Evolutionary conservation across 2,888 invertebrate genomes (phyloP).

Genomic region (Tillus elongatus): DNA sequence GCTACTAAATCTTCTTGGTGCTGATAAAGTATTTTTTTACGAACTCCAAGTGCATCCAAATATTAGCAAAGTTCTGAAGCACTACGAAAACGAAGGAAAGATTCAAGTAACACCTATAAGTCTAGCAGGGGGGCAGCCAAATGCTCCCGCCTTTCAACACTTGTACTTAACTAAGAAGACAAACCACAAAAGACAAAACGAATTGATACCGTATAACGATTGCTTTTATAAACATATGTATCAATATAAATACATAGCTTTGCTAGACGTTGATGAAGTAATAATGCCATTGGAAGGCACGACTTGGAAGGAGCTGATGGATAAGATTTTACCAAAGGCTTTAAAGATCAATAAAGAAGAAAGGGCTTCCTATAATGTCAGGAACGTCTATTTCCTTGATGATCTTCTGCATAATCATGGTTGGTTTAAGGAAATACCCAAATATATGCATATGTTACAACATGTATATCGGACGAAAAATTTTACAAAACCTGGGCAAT

Average conservation of each 20-base stretch:
- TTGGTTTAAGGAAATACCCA: slow-evolving; percentile 71
- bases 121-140: slow-evolving; percentile 83
- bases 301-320: slow-evolving; percentile 72
- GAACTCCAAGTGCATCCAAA: slow-evolving; percentile 87
- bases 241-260: slow-evolving; percentile 79
- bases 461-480: slow-evolving; percentile 84
- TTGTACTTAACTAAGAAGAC: slow-evolving; percentile 83
- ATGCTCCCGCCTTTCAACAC: slow-evolving; percentile 80
- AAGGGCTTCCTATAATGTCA: slow-evolving; percentile 74
- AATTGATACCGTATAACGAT: slow-evolving; percentile 93
- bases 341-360: slow-evolving; percentile 57
- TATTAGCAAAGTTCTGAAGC: slow-evolving; percentile 68
- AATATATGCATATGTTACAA: slow-evolving; percentile 89
- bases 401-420: slow-evolving; percentile 73
- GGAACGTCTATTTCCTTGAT: slow-evolving; percentile 89
- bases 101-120: slow-evolving; percentile 68
- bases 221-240: slow-evolving; percentile 90
- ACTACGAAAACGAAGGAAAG: slow-evolving; percentile 47
- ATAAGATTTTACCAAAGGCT: slow-evolving; percentile 55
- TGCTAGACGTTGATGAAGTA: slow-evolving; percentile 89
- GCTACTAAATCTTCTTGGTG: slow-evolving; percentile 73
- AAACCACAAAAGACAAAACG: slow-evolving; percentile 89
- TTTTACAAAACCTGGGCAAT: slow-evolving; percentile 87
- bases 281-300: slow-evolving; percentile 75
- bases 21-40: slow-evolving; percentile 86